Evolutionary conservation across 2,113 vertebrate species (phyloP).

Genomic region (Dromaius novaehollandiae): DNA sequence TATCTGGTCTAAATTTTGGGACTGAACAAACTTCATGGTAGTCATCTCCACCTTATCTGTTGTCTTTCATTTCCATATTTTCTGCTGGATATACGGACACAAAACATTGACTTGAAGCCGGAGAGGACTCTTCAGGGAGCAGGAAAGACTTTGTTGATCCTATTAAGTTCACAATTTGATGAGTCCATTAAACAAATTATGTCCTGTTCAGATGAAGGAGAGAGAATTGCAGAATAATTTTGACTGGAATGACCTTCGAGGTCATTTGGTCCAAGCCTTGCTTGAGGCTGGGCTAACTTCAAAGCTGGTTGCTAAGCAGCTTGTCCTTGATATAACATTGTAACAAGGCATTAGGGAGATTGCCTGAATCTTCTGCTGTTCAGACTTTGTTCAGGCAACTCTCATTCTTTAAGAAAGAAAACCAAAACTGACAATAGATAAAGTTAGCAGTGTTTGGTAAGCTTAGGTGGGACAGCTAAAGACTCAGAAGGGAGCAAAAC

Average conservation of each 20-base stretch:
- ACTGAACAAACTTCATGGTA: neutral
- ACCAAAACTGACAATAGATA: neutral
- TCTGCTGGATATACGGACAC: neutral
- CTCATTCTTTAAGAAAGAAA: neutral
- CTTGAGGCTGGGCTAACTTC: neutral
- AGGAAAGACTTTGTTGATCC: neutral
- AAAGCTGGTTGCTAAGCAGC: neutral
- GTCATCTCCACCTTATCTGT: neutral
- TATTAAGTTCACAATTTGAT: neutral
- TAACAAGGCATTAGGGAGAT: rapidly evolving
- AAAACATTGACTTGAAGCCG: neutral
- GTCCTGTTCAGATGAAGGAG: neutral
- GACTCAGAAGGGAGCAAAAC: neutral
- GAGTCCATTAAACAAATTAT: neutral
- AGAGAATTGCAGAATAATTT: neutral
- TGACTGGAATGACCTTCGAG: neutral
- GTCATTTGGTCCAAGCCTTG: neutral
- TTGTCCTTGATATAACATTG: neutral
- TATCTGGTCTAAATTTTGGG: neutral
- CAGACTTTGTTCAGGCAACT: neutral
- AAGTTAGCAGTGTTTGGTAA: neutral
- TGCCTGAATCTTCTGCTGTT: neutral
- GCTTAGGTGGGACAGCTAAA: neutral
- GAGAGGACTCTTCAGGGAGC: neutral
- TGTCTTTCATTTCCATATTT: neutral